Evolutionary conservation across 2,888 invertebrate species (phyloP).

Genomic region (Cantharis lateralis): DNA sequence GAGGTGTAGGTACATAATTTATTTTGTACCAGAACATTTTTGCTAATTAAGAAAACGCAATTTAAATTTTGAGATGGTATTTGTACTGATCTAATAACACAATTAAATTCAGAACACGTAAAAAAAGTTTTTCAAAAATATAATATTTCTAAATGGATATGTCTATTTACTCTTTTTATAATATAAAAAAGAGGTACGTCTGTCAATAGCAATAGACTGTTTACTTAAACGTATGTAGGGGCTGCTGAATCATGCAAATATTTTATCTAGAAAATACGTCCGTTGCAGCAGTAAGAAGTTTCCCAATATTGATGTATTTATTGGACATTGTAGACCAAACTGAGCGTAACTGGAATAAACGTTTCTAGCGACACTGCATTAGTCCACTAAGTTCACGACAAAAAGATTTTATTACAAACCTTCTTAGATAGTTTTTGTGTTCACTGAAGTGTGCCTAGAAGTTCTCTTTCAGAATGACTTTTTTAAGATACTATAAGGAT

Average conservation of each 20-base stretch:
- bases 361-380: slow-evolving; percentile 41
- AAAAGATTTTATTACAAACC: slow-evolving; percentile 42
- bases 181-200: slow-evolving; percentile 2
- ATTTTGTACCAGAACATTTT: not conserved
- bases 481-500: slow-evolving; percentile 11
- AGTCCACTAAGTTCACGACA: slow-evolving; percentile 38
- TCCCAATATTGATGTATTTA: slow-evolving; percentile 27
- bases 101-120: not conserved
- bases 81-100: not conserved
- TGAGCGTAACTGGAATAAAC: slow-evolving; percentile 46
- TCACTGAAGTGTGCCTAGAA: slow-evolving; percentile 12
- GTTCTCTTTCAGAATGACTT: slow-evolving; percentile 12
- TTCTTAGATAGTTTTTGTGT: slow-evolving; percentile 19
- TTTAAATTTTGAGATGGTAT: not conserved
- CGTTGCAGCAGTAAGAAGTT: slow-evolving; percentile 15
- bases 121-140: not conserved
- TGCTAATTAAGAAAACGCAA: not conserved
- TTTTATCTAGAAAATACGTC: slow-evolving; percentile 34
- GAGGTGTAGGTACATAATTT: not conserved
- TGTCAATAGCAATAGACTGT: slow-evolving; percentile 8
- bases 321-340: slow-evolving; percentile 33
- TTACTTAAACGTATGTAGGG: slow-evolving; percentile 38
- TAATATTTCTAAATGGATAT: not conserved
- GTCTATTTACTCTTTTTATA: not conserved
- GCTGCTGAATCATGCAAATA: slow-evolving; percentile 42